Evolutionary conservation across 2,888 invertebrate genomes (phyloP).

Genomic region (Trichopoda pennipes): DNA sequence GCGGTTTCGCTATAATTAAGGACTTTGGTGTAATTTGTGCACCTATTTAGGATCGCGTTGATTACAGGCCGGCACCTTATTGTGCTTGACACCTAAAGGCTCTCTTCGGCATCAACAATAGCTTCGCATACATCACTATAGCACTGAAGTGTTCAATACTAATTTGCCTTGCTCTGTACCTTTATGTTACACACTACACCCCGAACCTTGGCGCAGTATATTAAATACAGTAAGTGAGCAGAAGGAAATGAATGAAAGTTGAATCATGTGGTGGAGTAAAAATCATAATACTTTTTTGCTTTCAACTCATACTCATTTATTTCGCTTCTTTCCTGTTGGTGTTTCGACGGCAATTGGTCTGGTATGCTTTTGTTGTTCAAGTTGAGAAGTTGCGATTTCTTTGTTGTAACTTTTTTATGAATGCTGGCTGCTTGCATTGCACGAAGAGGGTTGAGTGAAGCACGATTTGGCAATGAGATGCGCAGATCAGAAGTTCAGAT

Average conservation of each 20-base stretch:
- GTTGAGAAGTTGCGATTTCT: slow-evolving; percentile 60
- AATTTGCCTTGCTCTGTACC: slow-evolving; percentile 8
- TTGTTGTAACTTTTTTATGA: slow-evolving; percentile 25
- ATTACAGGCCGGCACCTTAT: slow-evolving; percentile 81
- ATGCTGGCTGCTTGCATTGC: slow-evolving; percentile 31
- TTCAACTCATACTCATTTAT: not conserved
- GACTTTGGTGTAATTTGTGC: slow-evolving; percentile 81
- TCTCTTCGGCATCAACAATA: slow-evolving; percentile 68
- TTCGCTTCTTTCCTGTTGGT: slow-evolving; percentile 49
- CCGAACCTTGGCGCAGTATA: slow-evolving; percentile 46
- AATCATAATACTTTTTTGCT: slow-evolving; percentile 41
- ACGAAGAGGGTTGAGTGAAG: slow-evolving; percentile 66
- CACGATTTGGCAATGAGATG: slow-evolving; percentile 69
- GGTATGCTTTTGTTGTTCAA: slow-evolving; percentile 54
- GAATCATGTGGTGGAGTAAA: slow-evolving; percentile 40
- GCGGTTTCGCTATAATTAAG: slow-evolving; percentile 81
- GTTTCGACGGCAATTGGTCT: slow-evolving; percentile 70
- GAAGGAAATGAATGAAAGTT: slow-evolving; percentile 45
- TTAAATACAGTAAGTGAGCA: slow-evolving; percentile 53
- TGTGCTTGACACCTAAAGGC: slow-evolving; percentile 82
- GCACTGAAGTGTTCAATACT: slow-evolving; percentile 51
- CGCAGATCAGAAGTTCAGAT: slow-evolving; percentile 70
- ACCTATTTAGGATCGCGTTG: slow-evolving; percentile 81
- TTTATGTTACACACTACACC: not conserved
- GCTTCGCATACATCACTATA: slow-evolving; percentile 52